Conservation (phyloP, 1,140 invertebrate species). For the Pseudomyrmex flavicornis region DNA sequence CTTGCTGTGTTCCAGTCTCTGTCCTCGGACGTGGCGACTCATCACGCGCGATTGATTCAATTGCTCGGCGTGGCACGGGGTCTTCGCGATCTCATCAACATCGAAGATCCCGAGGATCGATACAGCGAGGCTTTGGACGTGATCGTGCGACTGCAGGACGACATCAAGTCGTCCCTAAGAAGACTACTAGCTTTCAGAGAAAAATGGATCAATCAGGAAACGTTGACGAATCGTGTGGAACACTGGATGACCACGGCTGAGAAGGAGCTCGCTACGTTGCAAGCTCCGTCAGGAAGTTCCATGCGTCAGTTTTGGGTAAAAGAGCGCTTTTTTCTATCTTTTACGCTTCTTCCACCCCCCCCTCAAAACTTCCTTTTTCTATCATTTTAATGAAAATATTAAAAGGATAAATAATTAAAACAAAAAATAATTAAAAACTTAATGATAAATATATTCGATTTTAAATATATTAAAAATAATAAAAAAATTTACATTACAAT, state of each 20-base stretch:
- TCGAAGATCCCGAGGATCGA: slow-evolving; percentile 89
- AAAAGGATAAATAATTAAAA: no score
- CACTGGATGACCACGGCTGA: slow-evolving; percentile 90
- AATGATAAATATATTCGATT: no score
- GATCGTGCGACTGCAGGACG: slow-evolving; percentile 89
- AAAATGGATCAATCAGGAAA: slow-evolving; percentile 90
- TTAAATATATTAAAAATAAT: no score
- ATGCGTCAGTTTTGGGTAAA: slow-evolving; percentile 92
- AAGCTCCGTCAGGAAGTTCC: slow-evolving; percentile 87
- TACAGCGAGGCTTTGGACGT: slow-evolving; percentile 89
- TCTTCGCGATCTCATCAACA: slow-evolving; percentile 90
- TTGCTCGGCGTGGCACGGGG: slow-evolving; percentile 90
- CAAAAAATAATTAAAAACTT: no score
- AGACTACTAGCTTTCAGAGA: slow-evolving; percentile 90
- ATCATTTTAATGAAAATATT: background rate
- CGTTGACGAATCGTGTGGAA: slow-evolving; percentile 90
- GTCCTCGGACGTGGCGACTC: slow-evolving; percentile 90
- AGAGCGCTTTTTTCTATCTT: slow-evolving; percentile 1
- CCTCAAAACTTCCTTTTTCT: no score
- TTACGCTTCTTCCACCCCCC: no score
- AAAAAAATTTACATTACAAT: no score
- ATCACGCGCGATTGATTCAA: slow-evolving; percentile 91
- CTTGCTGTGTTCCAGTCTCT: slow-evolving; percentile 86
- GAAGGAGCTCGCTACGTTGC: slow-evolving; percentile 86
- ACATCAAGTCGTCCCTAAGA: slow-evolving; percentile 89